Evolutionary conservation across 2,113 vertebrate species (phyloP).

Genomic region (Phylloscopus trochiloides): DNA sequence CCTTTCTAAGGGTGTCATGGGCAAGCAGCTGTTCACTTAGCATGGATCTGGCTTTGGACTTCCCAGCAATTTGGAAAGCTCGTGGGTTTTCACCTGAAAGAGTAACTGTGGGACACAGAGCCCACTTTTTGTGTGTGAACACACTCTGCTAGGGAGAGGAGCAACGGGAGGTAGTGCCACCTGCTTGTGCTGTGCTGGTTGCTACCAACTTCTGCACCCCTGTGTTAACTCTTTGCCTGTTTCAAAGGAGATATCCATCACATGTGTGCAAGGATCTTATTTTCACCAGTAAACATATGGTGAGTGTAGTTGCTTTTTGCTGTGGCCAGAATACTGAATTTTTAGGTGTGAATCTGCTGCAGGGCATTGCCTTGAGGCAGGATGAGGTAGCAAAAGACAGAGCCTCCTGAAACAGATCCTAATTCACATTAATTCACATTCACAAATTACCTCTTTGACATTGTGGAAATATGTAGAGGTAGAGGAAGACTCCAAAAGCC

Average conservation of each 20-base stretch:
- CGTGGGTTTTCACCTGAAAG: background rate
- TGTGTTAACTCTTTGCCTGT: background rate
- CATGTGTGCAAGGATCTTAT: background rate
- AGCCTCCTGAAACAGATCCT: background rate
- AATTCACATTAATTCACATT: background rate
- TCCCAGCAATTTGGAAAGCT: background rate
- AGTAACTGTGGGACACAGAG: background rate
- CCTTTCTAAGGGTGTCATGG: background rate
- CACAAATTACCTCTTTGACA: background rate
- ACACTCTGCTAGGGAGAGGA: background rate
- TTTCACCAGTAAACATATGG: background rate
- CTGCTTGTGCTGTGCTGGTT: background rate
- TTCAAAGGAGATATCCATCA: background rate
- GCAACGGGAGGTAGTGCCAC: rapidly evolving
- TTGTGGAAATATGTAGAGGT: background rate
- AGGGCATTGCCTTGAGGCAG: background rate
- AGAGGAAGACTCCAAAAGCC: background rate
- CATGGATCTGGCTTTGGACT: background rate
- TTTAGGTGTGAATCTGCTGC: background rate
- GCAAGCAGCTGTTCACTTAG: background rate
- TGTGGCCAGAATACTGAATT: background rate
- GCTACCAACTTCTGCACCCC: background rate
- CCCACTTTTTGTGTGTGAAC: background rate
- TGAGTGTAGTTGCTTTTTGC: background rate
- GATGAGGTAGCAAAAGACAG: background rate